Evolutionary conservation across 2,113 vertebrate species (phyloP).

Genomic region (Ctenomys sociabilis): DNA sequence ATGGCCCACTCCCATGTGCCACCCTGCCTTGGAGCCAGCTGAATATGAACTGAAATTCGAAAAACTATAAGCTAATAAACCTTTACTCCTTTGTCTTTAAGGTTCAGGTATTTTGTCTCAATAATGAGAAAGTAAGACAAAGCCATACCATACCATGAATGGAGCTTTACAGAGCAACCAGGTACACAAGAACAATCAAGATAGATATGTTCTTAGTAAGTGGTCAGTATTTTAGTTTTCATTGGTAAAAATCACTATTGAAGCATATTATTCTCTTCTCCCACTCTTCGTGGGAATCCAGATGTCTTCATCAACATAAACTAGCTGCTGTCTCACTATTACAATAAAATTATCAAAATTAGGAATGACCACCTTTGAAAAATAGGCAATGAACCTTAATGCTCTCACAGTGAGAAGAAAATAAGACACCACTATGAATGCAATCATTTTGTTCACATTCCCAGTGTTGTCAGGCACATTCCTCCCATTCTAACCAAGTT

Average conservation of each 20-base stretch:
- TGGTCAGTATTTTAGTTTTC: slow-evolving; percentile 4
- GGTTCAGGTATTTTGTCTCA: not conserved
- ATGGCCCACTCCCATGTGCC: not conserved
- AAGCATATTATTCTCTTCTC: not conserved
- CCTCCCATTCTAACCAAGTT: not conserved
- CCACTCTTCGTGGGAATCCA: not conserved
- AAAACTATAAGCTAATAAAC: not conserved
- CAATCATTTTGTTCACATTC: not conserved
- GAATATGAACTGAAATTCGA: not conserved
- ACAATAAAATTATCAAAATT: slow-evolving; percentile 43
- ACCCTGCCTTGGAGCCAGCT: not conserved
- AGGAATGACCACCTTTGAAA: slow-evolving; percentile 20
- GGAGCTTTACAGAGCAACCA: not conserved
- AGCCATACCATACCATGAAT: not conserved
- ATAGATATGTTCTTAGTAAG: not conserved
- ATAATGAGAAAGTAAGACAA: not conserved
- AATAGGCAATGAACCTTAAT: slow-evolving; percentile 11
- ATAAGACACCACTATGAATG: not conserved
- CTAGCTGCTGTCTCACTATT: slow-evolving; percentile 7
- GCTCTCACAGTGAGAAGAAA: slow-evolving; percentile 18
- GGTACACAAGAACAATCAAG: not conserved
- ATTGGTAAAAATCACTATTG: not conserved
- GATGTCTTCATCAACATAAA: slow-evolving; percentile 19
- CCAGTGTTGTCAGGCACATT: not conserved
- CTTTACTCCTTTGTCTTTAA: not conserved